Evolutionary conservation across 2,888 invertebrate species (phyloP), one percentile per base, ranked within the genome.

Genomic region (Malacosoma neustria): DNA sequence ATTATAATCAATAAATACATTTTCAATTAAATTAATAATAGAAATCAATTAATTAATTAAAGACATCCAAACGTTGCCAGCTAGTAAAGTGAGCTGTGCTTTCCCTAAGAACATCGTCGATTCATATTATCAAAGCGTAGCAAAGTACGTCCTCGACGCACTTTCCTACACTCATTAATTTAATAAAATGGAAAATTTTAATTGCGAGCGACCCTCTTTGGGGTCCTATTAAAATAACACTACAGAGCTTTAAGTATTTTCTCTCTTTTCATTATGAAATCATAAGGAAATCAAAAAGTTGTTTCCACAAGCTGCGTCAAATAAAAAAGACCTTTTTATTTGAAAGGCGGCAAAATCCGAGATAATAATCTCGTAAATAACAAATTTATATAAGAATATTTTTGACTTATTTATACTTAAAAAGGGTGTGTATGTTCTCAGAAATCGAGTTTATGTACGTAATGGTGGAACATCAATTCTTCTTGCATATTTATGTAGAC

Each of bases 151-250:
- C 43, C 56, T 51, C 34, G 37, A 54, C 51, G 54, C 49, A 54
- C 52, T 55, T 57, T 52, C 41, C 54, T 45, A 39, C 46, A 58
- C 64, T 67, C 64, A 57, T 68, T 67, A 70, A 67, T 65, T 67
- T 61, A 67, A 67, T 68, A 67, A 65, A 67, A 67, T 65, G 62
- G 58, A 67, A 68, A 63, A 66, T 62, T 68, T 71, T 71, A 69
- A 70, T 72, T 72, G 70, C 65, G 42, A 47, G 43, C 58, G 49
- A 47, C 60, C 54, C 54, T 59, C 52, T 55, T 60, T 56, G 43
- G 49, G 52, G 43, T 52, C 45, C 58, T 49, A 60, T 67, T 65
- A 62, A 64, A 70, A 60, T 62, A 58, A 64, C 61, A 65, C 61
- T 59, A 56, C 51, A 46, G 45, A 45, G 46, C 44, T 52, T n/a